These are phyloP conservation scores for Unio pictorum DNA, from an alignment of 2,888 invertebrate species.

Conservation along the genomic window DNA sequence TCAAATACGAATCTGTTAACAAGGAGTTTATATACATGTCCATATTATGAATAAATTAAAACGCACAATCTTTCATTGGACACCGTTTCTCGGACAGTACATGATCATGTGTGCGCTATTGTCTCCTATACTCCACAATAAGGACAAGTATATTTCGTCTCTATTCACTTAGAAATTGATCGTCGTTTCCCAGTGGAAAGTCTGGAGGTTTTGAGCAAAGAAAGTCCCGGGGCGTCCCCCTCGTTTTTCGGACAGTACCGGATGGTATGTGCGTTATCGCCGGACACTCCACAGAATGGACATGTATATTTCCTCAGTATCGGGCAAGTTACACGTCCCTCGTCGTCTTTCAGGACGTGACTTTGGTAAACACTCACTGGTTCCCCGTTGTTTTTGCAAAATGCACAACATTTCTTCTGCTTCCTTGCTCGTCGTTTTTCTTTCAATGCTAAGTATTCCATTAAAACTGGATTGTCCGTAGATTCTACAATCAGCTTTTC, in stretches of 20 bases:
- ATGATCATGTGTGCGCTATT: conserved; percentile 81
- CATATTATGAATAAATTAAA: too few relatives aligned
- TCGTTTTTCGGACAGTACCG: conserved; percentile 78
- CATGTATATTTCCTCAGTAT: conserved; percentile 82
- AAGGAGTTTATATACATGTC: too few relatives aligned
- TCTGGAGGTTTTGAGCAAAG: conserved; percentile 12
- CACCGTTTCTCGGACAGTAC: conserved; percentile 76
- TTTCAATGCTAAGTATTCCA: conserved; percentile 37
- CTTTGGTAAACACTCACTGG: conserved; percentile 77
- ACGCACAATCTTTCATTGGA: too few relatives aligned
- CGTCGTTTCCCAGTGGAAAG: conserved; percentile 22
- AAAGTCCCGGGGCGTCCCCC: conserved; percentile 8
- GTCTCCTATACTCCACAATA: conserved; percentile 82
- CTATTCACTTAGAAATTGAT: too few relatives aligned
- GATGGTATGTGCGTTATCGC: conserved; percentile 83
- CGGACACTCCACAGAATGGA: conserved; percentile 80
- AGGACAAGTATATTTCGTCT: conserved; percentile 79
- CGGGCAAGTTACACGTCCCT: conserved; percentile 80
- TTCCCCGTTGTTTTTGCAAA: conserved; percentile 86
- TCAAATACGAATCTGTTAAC: too few relatives aligned
- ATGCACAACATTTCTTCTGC: conserved; percentile 75
- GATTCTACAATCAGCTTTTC: conserved; percentile 11
- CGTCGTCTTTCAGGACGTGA: conserved; percentile 80
- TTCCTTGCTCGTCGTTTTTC: conserved; percentile 28
- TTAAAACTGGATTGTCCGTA: conserved; percentile 20